Conservation (phyloP, 2,888 invertebrate species). For the Penaeus monodon region DNA sequence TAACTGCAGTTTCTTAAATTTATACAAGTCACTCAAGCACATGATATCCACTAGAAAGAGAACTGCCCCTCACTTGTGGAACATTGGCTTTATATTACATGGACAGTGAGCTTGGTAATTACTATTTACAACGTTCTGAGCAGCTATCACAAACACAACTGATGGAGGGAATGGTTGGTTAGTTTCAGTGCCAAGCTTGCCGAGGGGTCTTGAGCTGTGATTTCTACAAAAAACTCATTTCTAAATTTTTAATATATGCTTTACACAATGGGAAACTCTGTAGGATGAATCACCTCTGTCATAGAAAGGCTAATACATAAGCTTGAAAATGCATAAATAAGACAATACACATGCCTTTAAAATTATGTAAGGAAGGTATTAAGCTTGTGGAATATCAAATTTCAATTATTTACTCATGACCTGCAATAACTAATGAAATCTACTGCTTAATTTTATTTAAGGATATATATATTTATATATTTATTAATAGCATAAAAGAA, state of each 20-base stretch:
- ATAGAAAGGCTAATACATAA: constrained; percentile 20
- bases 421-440: too few relatives aligned
- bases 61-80: constrained; percentile 21
- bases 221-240: constrained; percentile 26
- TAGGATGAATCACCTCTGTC: constrained; percentile 14
- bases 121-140: constrained; percentile 59
- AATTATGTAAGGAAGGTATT: constrained; percentile 16
- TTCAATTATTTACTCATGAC: too few relatives aligned
- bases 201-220: constrained; percentile 34
- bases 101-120: constrained; percentile 48
- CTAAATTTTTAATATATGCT: constrained; percentile 17
- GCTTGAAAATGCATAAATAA: constrained; percentile 20
- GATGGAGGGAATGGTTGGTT: constrained; percentile 56
- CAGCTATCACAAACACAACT: constrained; percentile 61
- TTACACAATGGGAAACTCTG: constrained; percentile 7
- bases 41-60: constrained; percentile 20
- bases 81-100: constrained; percentile 42
- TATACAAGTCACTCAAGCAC: constrained; percentile 52
- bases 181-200: constrained; percentile 52
- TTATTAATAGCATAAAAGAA: too few relatives aligned
- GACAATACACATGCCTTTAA: constrained; percentile 14
- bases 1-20: constrained; percentile 47
- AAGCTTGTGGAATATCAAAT: too few relatives aligned
- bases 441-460: too few relatives aligned
- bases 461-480: too few relatives aligned